Base-by-base conservation (phyloP, 2,113 vertebrate genomes). In the Cinclus mexicanus region DNA sequence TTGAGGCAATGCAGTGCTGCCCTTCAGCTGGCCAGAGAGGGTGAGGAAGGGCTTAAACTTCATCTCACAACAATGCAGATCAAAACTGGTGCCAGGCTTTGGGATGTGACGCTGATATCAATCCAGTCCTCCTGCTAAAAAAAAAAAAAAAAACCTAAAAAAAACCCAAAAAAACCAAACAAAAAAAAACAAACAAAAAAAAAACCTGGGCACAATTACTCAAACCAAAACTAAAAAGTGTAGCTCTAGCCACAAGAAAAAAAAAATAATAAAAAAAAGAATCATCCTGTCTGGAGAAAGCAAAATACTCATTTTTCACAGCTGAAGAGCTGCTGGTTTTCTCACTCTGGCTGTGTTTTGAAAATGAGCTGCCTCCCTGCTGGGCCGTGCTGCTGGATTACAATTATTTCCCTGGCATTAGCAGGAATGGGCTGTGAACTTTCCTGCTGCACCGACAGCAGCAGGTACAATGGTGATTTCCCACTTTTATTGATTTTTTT, bases 351-450 rank as follows among this genome's bases (percentile, higher is more conserved):
- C 90, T 74, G 70, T 87, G 90, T 88, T 93, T 93, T 77, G 90
- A 93, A 95, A 97, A 94, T 20, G 49, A 95, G 84, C 82, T 67
- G 93, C 87, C 78, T 80, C 93, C 94, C 96, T 56, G 95, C 96
- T 97, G 95, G 79, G 94, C 84, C 28, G 5, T 74, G 93, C 53
- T 80, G 93, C 85, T 47, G 95, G 90, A 88, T 93, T 65, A 91
- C 94, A 95, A 93, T 95, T 69, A 87, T 88, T 80, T 76, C 69
- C 69, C 78, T 63, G 78, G 82, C 70, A 76, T 77, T 88, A 85
- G 61, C 13, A 42, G 44, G 65, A 77, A 37, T 3, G 56, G 78
- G 65, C 77, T 65, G 61, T 72, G 93, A 95, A 83, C 61, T 33
- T 65, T 49, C 57, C 57, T 50, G 75, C 67, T 47, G 55, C n/a